Percentiles rank a stretch among this genome's conserved stretches.
phyloP scores from a whole-genome alignment of 1,140 invertebrate genomes.

The Acromyrmex charruanus region DNA sequence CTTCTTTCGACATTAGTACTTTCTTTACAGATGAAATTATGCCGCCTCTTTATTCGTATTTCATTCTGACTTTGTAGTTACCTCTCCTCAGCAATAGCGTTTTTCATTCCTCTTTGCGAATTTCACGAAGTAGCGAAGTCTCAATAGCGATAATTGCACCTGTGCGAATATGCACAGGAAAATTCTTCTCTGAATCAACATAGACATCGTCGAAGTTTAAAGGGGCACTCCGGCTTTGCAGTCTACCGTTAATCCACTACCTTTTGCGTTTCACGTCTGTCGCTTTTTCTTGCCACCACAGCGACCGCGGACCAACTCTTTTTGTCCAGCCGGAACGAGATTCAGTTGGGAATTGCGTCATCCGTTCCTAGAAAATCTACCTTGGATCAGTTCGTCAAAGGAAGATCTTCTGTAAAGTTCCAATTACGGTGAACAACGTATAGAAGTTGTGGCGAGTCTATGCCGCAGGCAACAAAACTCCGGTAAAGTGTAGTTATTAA shows the following conservation, averaged over 20 bases:
- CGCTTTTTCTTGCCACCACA: slow-evolving; percentile 47
- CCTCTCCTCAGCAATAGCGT: background rate
- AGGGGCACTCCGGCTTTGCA: slow-evolving; percentile 33
- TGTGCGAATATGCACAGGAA: slow-evolving; percentile 17
- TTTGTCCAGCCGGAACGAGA: slow-evolving; percentile 39
- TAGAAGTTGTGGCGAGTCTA: slow-evolving; percentile 25
- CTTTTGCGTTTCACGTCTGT: slow-evolving; percentile 43
- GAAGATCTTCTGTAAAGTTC: slow-evolving; percentile 53
- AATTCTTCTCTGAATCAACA: slow-evolving; percentile 52
- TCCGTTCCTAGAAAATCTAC: slow-evolving; percentile 59
- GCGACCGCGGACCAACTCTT: slow-evolving; percentile 20
- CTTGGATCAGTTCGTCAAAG: slow-evolving; percentile 66
- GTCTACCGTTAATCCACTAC: slow-evolving; percentile 38
- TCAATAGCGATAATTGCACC: slow-evolving; percentile 54
- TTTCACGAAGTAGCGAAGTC: slow-evolving; percentile 15
- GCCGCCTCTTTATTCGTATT: background rate
- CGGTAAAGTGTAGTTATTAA: slow-evolving; percentile 47
- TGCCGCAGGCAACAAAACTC: slow-evolving; percentile 27
- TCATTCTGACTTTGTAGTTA: slow-evolving; percentile 16
- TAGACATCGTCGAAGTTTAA: slow-evolving; percentile 47
- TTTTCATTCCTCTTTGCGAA: slow-evolving; percentile 28
- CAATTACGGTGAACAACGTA: slow-evolving; percentile 67
- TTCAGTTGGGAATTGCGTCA: slow-evolving; percentile 66
- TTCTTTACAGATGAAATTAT: background rate
- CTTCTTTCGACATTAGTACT: background rate